A percentile compares a stretch with the other conserved stretches of the same genome.
Conservation (phyloP, 2,113 vertebrate species). For the Cariama cristata region DNA sequence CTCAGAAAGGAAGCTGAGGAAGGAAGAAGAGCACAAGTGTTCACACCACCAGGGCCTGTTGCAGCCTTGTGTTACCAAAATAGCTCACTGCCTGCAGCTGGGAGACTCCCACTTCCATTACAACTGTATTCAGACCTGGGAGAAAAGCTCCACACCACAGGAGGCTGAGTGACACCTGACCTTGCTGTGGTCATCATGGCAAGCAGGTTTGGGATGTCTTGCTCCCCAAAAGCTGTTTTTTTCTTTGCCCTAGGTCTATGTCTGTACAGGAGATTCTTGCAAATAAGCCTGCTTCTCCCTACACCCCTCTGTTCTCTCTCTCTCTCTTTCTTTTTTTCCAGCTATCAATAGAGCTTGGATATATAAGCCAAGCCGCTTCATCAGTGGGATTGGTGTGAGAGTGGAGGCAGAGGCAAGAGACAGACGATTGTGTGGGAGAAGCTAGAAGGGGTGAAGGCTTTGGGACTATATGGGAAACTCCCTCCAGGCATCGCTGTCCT, state of each 20-base stretch:
- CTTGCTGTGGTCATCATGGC: not conserved
- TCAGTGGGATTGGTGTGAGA: not conserved
- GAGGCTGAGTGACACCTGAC: not conserved
- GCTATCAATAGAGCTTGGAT: not conserved
- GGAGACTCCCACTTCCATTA: not conserved
- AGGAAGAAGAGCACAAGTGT: not conserved
- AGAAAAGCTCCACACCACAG: not conserved
- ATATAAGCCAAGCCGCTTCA: not conserved
- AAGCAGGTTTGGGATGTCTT: not conserved
- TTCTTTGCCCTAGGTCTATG: not conserved
- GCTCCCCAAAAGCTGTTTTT: not conserved
- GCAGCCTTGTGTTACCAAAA: not conserved
- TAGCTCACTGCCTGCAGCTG: not conserved
- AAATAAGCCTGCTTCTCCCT: not conserved
- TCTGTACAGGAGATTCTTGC: not conserved
- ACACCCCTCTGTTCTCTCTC: not conserved
- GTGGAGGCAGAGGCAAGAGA: not conserved
- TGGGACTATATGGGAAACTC: not conserved
- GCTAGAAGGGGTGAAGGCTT: not conserved
- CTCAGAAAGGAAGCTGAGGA: constrained; percentile 21
- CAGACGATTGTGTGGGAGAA: not conserved
- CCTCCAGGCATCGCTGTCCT: not conserved
- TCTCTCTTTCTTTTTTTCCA: not conserved
- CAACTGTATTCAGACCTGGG: not conserved
- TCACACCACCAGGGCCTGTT: not conserved